These are phyloP conservation scores for Apostichopus japonicus DNA, from an alignment of 35 echinoderm and acorn worm genomes.

Conservation along the genomic window DNA sequence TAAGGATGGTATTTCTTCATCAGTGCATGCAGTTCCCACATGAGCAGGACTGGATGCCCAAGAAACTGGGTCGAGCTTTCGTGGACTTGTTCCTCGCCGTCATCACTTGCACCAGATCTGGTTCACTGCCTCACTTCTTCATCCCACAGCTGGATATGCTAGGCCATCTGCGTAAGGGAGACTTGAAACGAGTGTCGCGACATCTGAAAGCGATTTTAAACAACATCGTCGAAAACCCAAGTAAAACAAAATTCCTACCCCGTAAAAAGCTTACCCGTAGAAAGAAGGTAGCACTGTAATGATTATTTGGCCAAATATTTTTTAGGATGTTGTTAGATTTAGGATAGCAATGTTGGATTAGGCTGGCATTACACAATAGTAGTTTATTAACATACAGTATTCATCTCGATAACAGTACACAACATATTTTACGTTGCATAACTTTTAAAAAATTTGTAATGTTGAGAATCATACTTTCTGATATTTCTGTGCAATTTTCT, in stretches of 20 bases:
- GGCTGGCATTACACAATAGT: no score
- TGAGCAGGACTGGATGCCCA: conserved; percentile 72
- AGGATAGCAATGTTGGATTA: no score
- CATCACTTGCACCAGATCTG: conserved; percentile 53
- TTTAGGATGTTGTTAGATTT: no score
- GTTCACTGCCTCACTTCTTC: conserved; percentile 71
- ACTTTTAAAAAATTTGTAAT: no score
- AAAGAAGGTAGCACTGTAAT: conserved; percentile 5
- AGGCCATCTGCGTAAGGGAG: conserved; percentile 13
- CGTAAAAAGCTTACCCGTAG: not conserved
- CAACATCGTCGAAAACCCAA: conserved; percentile 83
- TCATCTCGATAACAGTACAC: no score
- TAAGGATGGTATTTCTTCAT: conserved; percentile 77
- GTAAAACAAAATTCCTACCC: conserved; percentile 79
- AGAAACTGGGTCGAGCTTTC: conserved; percentile 83
- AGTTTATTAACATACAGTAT: no score
- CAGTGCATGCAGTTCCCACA: conserved; percentile 93
- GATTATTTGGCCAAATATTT: no score
- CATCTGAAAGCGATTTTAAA: conserved; percentile 88
- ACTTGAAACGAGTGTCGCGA: conserved; percentile 70
- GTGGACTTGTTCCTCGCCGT: conserved; percentile 86
- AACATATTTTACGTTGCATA: no score
- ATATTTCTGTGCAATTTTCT: no score
- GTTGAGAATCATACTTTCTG: no score
- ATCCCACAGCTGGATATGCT: conserved; percentile 73